Evolutionary conservation across 2,888 invertebrate species (phyloP), one percentile per base, ranked within the genome.

Genomic region (Drosophila setosimentum): DNA sequence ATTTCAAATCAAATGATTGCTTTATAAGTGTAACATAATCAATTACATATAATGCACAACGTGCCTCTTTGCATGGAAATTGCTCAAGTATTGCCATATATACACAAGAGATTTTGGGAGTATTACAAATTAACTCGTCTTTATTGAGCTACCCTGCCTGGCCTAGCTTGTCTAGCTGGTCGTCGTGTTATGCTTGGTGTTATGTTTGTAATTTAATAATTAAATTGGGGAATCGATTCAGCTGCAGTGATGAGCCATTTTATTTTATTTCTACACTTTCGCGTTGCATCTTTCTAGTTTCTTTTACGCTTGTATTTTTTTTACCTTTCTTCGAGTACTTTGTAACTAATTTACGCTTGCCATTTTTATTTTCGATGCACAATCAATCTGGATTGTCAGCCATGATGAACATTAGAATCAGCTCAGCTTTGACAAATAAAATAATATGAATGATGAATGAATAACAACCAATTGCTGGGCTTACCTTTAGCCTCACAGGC

Each of bases 401-500:
- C 6, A 35, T 7, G 16, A 35, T 16, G 16, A 6, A 16, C 16
- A 4, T n/a, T 1, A 18, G 10, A 40, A 10, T 40, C 18, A n/a
- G 4, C 8, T 10, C 8, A n/a, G 40, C 10, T n/a, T 13, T 21
- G 45, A 3, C 13, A 11, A 50, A 1, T 7, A 18, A 29, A 7
- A 13, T 21, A 7, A 21, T 33, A 11, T 50, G 18, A 13, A 13
- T 51, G 29, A 40, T 37, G 11, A 11, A 16, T 55, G 27, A 29
- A n/a, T 7, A 37, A 29, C 8, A 11, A 11, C 3, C 21, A n/a
- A 40, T 16, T 40, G 16, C 18, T 21, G 11, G n/a, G 11, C 70
- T 72, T 63, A 72, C 73, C 73, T 72, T 63, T 49, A 5, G 29
- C 16, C 48, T 35, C 33, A 48, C n/a, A 33, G 57, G 48, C n/a